Conservation (phyloP, 2,888 invertebrate genomes). For the Steromphala cineraria region DNA sequence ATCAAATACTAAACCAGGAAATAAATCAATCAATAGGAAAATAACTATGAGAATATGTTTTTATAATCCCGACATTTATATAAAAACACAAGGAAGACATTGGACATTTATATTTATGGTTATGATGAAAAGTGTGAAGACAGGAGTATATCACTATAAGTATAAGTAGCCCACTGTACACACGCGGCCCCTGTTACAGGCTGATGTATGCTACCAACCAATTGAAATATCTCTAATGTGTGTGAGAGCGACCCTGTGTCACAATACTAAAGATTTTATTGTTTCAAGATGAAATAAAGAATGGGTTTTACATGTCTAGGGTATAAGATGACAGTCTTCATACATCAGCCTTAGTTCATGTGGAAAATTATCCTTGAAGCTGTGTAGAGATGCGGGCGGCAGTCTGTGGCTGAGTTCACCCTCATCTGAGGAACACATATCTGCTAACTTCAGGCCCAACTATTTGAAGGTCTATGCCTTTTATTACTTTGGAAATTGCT, state of each 20-base stretch:
- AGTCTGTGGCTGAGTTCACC: not conserved
- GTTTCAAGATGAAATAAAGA: not conserved
- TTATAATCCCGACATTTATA: too few relatives aligned
- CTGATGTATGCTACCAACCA: not conserved
- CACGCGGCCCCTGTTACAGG: not conserved
- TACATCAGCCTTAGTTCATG: not conserved
- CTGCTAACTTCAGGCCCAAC: not conserved
- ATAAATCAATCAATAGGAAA: too few relatives aligned
- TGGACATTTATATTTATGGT: too few relatives aligned
- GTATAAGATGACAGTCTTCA: constrained; percentile 1
- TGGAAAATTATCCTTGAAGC: not conserved
- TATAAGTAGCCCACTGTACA: too few relatives aligned
- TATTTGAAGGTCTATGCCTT: not conserved
- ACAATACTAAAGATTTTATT: not conserved
- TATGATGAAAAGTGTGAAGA: too few relatives aligned
- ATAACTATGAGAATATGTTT: too few relatives aligned
- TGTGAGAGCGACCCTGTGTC: not conserved
- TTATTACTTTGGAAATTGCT: not conserved
- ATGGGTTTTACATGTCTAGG: constrained; percentile 5
- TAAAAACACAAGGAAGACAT: too few relatives aligned
- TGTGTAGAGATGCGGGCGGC: too few relatives aligned
- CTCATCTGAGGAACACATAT: not conserved
- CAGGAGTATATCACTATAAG: too few relatives aligned
- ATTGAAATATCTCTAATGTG: not conserved
- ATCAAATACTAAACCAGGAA: too few relatives aligned